These are phyloP conservation scores for Cirrhinus mrigala DNA, from an alignment of 2,797 vertebrate genomes.

Conservation along the genomic window DNA sequence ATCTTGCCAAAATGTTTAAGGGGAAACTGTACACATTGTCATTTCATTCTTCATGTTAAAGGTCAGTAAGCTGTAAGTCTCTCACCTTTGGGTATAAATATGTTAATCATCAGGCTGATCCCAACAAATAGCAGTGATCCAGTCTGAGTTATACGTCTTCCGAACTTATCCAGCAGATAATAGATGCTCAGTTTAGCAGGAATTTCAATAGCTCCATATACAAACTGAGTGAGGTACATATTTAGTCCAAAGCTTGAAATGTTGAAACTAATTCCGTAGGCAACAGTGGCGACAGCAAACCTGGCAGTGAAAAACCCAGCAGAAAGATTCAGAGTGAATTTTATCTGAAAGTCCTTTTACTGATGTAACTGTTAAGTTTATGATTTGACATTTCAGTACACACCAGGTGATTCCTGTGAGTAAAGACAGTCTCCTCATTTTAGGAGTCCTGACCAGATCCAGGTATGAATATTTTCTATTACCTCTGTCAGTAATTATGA, in stretches of 20 bases:
- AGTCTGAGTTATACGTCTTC: constrained; percentile 76
- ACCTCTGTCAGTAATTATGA: constrained; percentile 60
- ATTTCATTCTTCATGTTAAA: not conserved
- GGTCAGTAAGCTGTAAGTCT: not conserved
- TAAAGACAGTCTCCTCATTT: constrained; percentile 80
- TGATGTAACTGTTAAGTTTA: constrained; percentile 64
- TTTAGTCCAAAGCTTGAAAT: constrained; percentile 84
- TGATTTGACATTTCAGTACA: not conserved
- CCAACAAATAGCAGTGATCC: constrained; percentile 74
- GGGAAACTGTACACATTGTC: not conserved
- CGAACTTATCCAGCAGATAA: constrained; percentile 78
- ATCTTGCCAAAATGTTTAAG: not conserved
- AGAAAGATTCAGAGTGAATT: constrained; percentile 32
- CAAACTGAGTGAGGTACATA: constrained; percentile 87
- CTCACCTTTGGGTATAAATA: constrained; percentile 76
- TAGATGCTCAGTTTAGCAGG: constrained; percentile 84
- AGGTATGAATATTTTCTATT: constrained; percentile 79
- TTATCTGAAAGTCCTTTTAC: constrained; percentile 70
- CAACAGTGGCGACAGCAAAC: constrained; percentile 85
- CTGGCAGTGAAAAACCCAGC: constrained; percentile 78
- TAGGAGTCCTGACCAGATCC: constrained; percentile 83
- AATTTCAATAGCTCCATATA: constrained; percentile 83
- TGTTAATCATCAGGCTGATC: constrained; percentile 74
- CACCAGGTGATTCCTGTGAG: constrained; percentile 84
- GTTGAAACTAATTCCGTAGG: constrained; percentile 89